Base-by-base conservation (phyloP, 2,888 invertebrate species). In the Xanthia icteritia region DNA sequence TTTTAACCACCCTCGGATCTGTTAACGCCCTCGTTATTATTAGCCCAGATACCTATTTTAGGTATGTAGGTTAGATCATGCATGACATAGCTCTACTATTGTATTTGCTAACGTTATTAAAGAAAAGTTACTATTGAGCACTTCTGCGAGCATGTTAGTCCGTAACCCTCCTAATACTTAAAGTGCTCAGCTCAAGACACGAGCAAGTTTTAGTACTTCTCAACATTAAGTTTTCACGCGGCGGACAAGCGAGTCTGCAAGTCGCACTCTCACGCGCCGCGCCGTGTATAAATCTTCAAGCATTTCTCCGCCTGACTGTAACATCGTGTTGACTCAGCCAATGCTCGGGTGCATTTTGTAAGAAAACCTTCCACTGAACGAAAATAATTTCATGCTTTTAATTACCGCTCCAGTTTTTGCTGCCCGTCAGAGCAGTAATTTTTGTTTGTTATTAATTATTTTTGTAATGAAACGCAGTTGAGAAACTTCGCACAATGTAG, bases 221-320 rank as follows among this genome's bases (percentile, higher is more conserved):
- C 81, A 88, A 87, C 92, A 92, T 94, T 94, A 94, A 94, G 92
- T 93, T 94, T 94, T 93, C 92, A 94, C 92, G 90, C 86, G 80
- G 77, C 71, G 88, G 90, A 89, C 90, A 86, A 89, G 87, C 81
- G 85, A 89, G 88, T 84, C 82, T 79, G 79, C 80, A 70, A 81
- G 79, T 81, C 76, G 81, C 79, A 83, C 83, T 88, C 89, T 89
- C 89, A 86, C 89, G 83, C 75, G 82, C 76, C 89, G 83, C 75
- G 82, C 76, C 69, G 76, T 82, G 81, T 87, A 89, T 92, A 90
- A 91, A 92, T 92, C 91, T 91, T 85, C 73, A 69, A 86, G 86
- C 83, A 85, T 91, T 89, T 88, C 88, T 86, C 82, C 81, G 82
- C 60, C 60, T 48, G 60, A 66, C 65, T 68, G 71, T 60, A 73